Evolutionary conservation across 2,113 vertebrate genomes (phyloP), one percentile per base, ranked within the genome.

Genomic region (Etheostoma spectabile): DNA sequence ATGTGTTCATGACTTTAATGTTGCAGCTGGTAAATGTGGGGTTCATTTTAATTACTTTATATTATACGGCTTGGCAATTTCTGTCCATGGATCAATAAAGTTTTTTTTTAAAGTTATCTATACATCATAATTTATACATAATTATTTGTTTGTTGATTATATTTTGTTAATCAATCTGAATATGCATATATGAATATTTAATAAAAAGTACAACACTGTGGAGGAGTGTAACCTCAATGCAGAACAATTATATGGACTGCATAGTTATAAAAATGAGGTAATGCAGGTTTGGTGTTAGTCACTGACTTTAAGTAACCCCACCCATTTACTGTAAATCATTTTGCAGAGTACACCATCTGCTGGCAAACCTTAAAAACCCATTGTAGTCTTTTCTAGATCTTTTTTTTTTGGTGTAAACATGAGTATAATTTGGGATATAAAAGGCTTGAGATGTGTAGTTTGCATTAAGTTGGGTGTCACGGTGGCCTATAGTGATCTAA

Each of bases 241-340:
- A 14, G 35, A 42, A 12, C 35, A 27, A n/a, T 14, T 65, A 3
- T 42, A n/a, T 51, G 2, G 10, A 21, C 5, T 62, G 18, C 7
- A 6, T 74, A 0, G 4, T 14, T 18, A 8, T 51, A 51, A 18
- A 18, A 51, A 22, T 55, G 0, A 51, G 0, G 27, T 16, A n/a
- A 61, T 35, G 2, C 24, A 49, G 4, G 38, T 33, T 22, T n/a
- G 56, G 5, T 12, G 4, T 22, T 3, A 12, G 8, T 52, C 59
- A 52, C 1, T 13, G 60, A 21, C 13, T 53, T 8, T 27, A 42
- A 61, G 2, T 5, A 61, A 74, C 13, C 30, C 33, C 4, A 22
- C 30, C 22, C 27, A n/a, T 84, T 84, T 84, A 14, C 63, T 51
- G 63, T 30, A 70, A 76, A 11, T 49, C 24, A 69, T 30, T 15